phyloP scores from a whole-genome alignment of 2,888 invertebrate genomes.

The Drosophila ochracea region DNA sequence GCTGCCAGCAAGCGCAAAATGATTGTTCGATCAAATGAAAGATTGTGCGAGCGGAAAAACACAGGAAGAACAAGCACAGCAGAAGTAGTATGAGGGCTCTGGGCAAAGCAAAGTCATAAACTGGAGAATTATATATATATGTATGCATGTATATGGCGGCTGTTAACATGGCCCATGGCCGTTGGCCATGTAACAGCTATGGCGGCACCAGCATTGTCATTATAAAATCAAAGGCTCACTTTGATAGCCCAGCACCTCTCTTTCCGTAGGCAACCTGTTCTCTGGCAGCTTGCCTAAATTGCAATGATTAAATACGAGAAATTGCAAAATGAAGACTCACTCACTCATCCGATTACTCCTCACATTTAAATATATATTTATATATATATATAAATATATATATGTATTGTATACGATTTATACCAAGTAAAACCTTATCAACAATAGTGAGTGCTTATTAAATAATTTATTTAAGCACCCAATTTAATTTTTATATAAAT shows the following conservation, averaged over 20 bases:
- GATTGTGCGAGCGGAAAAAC: slow-evolving; percentile 46
- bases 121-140: slow-evolving; percentile 55
- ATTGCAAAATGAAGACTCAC: slow-evolving; percentile 77
- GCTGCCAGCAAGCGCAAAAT: slow-evolving; percentile 74
- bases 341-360: slow-evolving; percentile 25
- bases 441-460: slow-evolving; percentile 82
- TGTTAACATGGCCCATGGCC: slow-evolving; percentile 20
- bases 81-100: slow-evolving; percentile 39
- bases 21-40: slow-evolving; percentile 74
- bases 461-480: slow-evolving; percentile 84
- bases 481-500: slow-evolving; percentile 83
- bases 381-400: neutral
- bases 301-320: slow-evolving; percentile 79
- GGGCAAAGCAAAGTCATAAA: slow-evolving; percentile 64
- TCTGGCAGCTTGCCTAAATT: slow-evolving; percentile 59
- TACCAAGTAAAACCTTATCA: slow-evolving; percentile 11
- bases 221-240: slow-evolving; percentile 54
- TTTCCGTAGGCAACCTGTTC: neutral
- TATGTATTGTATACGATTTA: neutral
- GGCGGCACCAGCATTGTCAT: slow-evolving; percentile 75
- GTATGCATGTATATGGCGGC: slow-evolving; percentile 32
- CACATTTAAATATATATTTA: neutral
- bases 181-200: slow-evolving; percentile 72
- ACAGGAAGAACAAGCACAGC: slow-evolving; percentile 15
- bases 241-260: slow-evolving; percentile 3